Evolutionary conservation across 2,113 vertebrate species (phyloP), one percentile per base, ranked within the genome.

Genomic region (Ophiodon elongatus): DNA sequence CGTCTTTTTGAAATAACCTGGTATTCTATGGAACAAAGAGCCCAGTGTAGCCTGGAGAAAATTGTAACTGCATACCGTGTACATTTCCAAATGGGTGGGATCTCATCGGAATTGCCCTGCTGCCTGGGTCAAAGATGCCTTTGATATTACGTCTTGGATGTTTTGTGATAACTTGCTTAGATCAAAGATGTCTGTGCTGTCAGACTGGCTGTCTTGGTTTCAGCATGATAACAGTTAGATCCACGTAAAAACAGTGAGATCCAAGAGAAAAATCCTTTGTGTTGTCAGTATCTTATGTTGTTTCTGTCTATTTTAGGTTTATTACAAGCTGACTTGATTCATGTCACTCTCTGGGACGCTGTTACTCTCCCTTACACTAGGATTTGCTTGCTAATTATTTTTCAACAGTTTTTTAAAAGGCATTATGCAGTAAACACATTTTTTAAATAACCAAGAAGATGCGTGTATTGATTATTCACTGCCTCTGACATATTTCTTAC

Each of bases 21-120:
- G 82, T 80, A 78, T 62, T 54, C 72, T 47, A 3, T 78, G 62
- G 67, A 89, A 90, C 89, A 90, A 93, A 86, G 89, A 71, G 73
- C 41, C 67, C 83, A 86, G 82, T 93, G 80, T 93, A 71, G 76
- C 83, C 82, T 65, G 54, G 45, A 83, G 88, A 88, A 81, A 82
- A 75, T 27, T 85, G 73, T 82, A 73, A 86, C 78, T 89, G 81
- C 82, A 76, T 80, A 73, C 15, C 15, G 78, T 84, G 83, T 88
- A 84, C 33, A 74, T 87, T 93, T 90, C 84, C 74, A 88, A 73
- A 76, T 66, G 86, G 80, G 80, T 87, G 77, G 80, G 70, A 90
- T 80, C 77, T 90, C 77, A 79, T 86, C 82, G 89, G 69, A 80
- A 82, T 88, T 54, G 69, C 74, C 37, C 57, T 8, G 19, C 80